These are phyloP conservation scores for Lepidonotus clava DNA, from an alignment of 2,888 invertebrate genomes.

Conservation along the genomic window DNA sequence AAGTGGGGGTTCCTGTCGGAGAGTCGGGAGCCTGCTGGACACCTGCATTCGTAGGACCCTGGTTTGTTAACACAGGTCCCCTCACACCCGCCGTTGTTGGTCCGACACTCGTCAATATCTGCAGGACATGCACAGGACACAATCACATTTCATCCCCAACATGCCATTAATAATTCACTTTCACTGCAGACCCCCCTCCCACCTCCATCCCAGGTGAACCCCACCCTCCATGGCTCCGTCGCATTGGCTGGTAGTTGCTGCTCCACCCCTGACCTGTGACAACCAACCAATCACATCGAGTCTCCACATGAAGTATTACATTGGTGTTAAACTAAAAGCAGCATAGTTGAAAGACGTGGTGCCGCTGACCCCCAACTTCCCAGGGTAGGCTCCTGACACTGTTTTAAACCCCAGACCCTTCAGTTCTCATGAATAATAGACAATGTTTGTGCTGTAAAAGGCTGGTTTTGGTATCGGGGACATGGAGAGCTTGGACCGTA, in stretches of 20 bases:
- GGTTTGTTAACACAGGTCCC: constrained; percentile 27
- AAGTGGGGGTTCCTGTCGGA: not conserved
- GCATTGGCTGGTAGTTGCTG: not conserved
- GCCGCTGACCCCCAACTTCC: no score
- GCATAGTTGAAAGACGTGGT: no score
- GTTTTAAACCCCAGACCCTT: no score
- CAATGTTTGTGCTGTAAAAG: not conserved
- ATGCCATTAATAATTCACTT: constrained; percentile 19
- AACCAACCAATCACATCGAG: not conserved
- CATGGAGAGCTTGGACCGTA: not conserved
- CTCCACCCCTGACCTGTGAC: not conserved
- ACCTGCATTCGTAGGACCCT: not conserved
- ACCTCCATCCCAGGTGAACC: not conserved
- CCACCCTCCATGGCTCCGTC: not conserved
- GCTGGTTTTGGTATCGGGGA: not conserved
- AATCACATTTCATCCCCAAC: constrained; percentile 12
- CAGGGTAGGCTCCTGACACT: no score
- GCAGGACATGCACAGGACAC: not conserved
- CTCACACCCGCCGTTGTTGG: constrained; percentile 22
- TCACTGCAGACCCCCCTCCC: no score
- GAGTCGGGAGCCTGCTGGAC: not conserved
- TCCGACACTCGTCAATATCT: constrained; percentile 23
- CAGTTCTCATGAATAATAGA: not conserved
- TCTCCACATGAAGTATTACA: no score
- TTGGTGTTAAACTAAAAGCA: no score